Evolutionary conservation across 2,888 invertebrate species (phyloP).

Genomic region (Spisula subtruncata): DNA sequence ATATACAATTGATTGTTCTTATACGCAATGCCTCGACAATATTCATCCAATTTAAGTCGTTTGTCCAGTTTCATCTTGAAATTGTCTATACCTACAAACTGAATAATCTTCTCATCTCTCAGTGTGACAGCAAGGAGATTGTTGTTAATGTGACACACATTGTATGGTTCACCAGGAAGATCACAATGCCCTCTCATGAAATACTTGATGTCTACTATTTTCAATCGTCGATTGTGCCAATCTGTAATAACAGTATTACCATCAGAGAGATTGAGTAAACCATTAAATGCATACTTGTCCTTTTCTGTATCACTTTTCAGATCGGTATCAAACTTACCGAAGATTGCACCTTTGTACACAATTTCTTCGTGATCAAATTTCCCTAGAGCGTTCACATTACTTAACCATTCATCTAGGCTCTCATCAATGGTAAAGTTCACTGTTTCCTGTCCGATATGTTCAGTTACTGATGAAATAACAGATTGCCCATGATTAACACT

Average conservation of each 20-base stretch:
- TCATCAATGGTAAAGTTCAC: conserved; percentile 62
- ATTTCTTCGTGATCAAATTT: conserved; percentile 66
- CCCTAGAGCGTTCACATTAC: conserved; percentile 54
- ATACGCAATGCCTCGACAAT: conserved; percentile 63
- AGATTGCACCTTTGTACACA: conserved; percentile 54
- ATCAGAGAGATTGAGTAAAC: conserved; percentile 55
- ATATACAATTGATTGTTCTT: conserved; percentile 59
- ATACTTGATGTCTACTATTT: conserved; percentile 59
- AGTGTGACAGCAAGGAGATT: conserved; percentile 54
- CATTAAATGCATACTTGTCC: conserved; percentile 62
- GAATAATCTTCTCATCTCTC: conserved; percentile 65
- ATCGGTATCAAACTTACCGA: conserved; percentile 54
- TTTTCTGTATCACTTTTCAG: conserved; percentile 58
- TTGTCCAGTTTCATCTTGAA: conserved; percentile 44
- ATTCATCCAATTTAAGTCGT: conserved; percentile 68
- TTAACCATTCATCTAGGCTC: conserved; percentile 60
- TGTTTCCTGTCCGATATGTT: conserved; percentile 56
- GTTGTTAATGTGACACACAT: conserved; percentile 51
- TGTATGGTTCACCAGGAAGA: conserved; percentile 60
- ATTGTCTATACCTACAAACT: conserved; percentile 58
- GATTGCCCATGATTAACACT: conserved; percentile 53
- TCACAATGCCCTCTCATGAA: conserved; percentile 57
- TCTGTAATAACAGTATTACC: conserved; percentile 63
- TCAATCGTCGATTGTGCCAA: conserved; percentile 67
- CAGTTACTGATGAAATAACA: conserved; percentile 52